Evolutionary conservation across 2,113 vertebrate genomes (phyloP), one percentile per base, ranked within the genome.

Genomic region (Malurus elegans): DNA sequence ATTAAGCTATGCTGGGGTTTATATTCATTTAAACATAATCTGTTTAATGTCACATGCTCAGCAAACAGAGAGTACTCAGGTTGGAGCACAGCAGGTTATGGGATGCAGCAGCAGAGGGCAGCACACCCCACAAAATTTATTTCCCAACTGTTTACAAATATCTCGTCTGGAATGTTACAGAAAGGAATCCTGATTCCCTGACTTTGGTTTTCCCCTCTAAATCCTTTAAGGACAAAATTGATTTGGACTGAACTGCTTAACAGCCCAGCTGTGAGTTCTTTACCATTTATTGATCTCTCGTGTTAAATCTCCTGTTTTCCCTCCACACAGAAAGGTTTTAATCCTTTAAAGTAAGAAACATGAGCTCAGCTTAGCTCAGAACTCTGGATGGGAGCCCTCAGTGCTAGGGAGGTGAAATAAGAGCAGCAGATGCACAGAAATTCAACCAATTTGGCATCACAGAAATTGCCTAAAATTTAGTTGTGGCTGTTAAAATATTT

Each of bases 61-160:
- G 67, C 54, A n/a, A 29, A 45, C 9, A 40, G 88, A 13, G 45
- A 23, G 14, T 18, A 4, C 1, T 5, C 2, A 34, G 53, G 21
- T 45, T n/a, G 36, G 17, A 17, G 15, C 3, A 14, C 62, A 92
- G 89, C 72, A 60, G 38, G 62, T 42, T 4, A 0, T 6, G 31
- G 36, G 10, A 20, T 1, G 29, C 69, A 93, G 88, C 96, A 95
- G 92, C 92, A 97, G 97, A 96, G 96, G 97, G 97, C 97, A 96
- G 93, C 82, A 95, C 54, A 96, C 6, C 61, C 93, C 92, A 72
- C 5, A 6, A 57, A 81, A 96, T 10, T 9, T 1, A 7, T 34
- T 71, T 13, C 53, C 44, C 24, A 1, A 12, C 23, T n/a, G 17
- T 18, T 53, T 0, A 18, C 51, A 81, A 61, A 9, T 21, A 16